Base-by-base conservation (phyloP, 2,888 invertebrate genomes). In the Monochamus alternatus region DNA sequence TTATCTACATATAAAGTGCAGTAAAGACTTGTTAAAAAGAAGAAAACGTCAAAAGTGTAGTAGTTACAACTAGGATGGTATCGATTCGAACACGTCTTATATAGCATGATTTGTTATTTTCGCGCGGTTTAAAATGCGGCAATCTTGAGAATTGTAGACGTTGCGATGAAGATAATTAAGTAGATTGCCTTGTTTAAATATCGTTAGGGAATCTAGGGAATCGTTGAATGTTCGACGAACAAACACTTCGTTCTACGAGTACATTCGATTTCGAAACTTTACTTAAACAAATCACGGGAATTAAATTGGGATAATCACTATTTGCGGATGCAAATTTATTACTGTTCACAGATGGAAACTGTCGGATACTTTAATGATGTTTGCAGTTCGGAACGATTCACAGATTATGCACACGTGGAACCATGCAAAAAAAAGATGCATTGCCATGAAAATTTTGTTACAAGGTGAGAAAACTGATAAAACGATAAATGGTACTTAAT, bases 151-250 rank as follows among this genome's bases (percentile, higher is more conserved):
- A 38, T 55, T 8, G 7, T 14, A n/a, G 55, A n/a, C 47, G 9
- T 55, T n/a, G n/a, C 10, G 55, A 55, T 55, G 7, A 55, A 55
- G 5, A 14, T 55, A 55, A 55, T 55, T 55, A 55, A 55, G 5
- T 55, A n/a, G n/a, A 55, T n/a, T n/a, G n/a, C 7, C 38, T 10
- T 47, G 55, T 55, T 55, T 55, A 55, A 55, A 55, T 55, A 55
- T 12, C 55, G 14, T 55, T 55, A 55, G 14, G 55, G 14, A 55
- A 5, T 55, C 55, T 55, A 14, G n/a, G 14, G n/a, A 55, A n/a
- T 55, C n/a, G n/a, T 2, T 55, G 10, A 22, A 55, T n/a, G 55
- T 55, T 55, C n/a, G 55, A n/a, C 52, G 52, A 52, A 52, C 52
- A 52, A 52, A 12, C 52, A 52, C 52, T 38, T 38, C 5, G 22